A percentile compares a stretch with the other conserved stretches of the same genome.
phyloP scores from a whole-genome alignment of 2,113 vertebrate species.

The Lepus americanus region DNA sequence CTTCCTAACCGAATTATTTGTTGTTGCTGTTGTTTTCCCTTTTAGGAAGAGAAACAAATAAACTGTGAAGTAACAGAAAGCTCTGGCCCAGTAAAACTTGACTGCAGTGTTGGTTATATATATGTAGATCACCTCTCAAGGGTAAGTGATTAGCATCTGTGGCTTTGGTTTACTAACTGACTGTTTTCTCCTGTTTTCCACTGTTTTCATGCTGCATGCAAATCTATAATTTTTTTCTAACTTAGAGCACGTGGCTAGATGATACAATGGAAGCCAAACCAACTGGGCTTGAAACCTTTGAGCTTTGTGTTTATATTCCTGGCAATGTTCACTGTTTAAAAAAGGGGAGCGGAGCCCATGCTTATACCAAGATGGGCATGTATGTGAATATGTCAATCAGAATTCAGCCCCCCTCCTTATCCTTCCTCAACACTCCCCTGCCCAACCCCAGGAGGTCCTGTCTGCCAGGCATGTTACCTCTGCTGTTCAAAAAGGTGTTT shows the following conservation, averaged over 20 bases:
- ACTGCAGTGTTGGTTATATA: conserved; percentile 92
- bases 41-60: conserved; percentile 92
- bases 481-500: conserved; percentile 75
- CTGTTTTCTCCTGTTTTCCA: not conserved
- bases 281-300: conserved; percentile 20
- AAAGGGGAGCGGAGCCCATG: not conserved
- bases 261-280: conserved; percentile 12
- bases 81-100: conserved; percentile 86
- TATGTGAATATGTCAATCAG: conserved; percentile 59
- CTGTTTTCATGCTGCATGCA: not conserved
- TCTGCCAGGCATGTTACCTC: conserved; percentile 82
- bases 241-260: not conserved
- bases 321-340: conserved; percentile 22
- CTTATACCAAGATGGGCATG: conserved; percentile 31
- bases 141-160: conserved; percentile 86
- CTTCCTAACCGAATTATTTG: not conserved
- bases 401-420: not conserved
- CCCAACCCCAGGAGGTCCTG: conserved; percentile 68
- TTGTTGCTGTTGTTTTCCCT: conserved; percentile 63
- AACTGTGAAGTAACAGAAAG: conserved; percentile 91
- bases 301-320: conserved; percentile 57
- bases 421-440: conserved; percentile 38
- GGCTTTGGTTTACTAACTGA: conserved; percentile 32
- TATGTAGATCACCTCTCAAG: conserved; percentile 91
- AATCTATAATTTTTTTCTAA: not conserved